Evolutionary conservation across 1,140 invertebrate genomes (phyloP).

Genomic region (Pinna nobilis): DNA sequence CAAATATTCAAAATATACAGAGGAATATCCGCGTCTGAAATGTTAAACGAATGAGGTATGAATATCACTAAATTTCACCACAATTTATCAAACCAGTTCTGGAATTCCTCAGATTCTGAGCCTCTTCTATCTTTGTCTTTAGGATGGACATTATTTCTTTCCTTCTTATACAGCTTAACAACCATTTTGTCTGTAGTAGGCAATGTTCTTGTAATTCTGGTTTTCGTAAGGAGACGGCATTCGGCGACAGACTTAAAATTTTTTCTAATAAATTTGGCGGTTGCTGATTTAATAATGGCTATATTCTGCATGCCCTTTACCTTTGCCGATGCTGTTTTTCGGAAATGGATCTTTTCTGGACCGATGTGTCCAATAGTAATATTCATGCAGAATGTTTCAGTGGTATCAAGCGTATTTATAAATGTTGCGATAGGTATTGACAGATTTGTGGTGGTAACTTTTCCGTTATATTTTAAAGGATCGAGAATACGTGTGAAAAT

Average conservation of each 20-base stretch:
- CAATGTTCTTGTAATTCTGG: constrained; percentile 67
- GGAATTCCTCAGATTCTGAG: too few relatives aligned
- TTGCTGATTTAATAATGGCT: constrained; percentile 44
- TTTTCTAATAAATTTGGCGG: constrained; percentile 42
- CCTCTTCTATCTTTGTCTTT: too few relatives aligned
- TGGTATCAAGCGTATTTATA: constrained; percentile 56
- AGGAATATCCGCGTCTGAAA: too few relatives aligned
- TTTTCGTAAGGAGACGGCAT: constrained; percentile 61
- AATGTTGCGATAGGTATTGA: constrained; percentile 49
- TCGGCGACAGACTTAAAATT: constrained; percentile 66
- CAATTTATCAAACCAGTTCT: too few relatives aligned
- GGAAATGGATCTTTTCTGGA: constrained; percentile 56
- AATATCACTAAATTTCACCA: too few relatives aligned
- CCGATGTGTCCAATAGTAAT: constrained; percentile 61
- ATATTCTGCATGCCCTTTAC: constrained; percentile 71
- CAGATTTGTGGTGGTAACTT: constrained; percentile 58
- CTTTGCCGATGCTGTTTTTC: constrained; percentile 53
- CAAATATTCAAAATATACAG: too few relatives aligned
- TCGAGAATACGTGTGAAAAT: constrained; percentile 7
- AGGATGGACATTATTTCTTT: constrained; percentile 34
- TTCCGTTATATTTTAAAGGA: constrained; percentile 48
- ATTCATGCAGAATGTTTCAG: constrained; percentile 60
- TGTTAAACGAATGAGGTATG: too few relatives aligned
- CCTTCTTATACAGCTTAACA: constrained; percentile 61
- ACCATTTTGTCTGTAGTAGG: constrained; percentile 64